These are phyloP conservation scores for Chrysomela aeneicollis DNA, from an alignment of 2,888 invertebrate species.

Conservation along the genomic window DNA sequence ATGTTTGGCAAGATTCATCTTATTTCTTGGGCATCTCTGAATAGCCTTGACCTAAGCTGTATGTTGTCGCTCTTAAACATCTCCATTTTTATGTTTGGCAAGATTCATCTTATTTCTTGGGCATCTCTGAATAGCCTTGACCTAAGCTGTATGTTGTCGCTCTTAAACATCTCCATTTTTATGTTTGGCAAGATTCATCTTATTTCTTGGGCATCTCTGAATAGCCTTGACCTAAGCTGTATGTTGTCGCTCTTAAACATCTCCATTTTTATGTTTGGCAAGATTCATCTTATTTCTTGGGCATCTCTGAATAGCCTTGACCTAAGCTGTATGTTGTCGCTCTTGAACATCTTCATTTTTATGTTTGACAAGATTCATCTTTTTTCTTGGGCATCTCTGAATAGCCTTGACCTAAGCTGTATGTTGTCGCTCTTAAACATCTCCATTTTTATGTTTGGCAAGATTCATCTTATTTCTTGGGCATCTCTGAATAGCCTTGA, in stretches of 20 bases:
- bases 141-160: slow-evolving; percentile 25
- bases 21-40: slow-evolving; percentile 20
- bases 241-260: slow-evolving; percentile 33
- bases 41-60: slow-evolving; percentile 6
- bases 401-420: slow-evolving; percentile 6
- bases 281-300: slow-evolving; percentile 23
- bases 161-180: slow-evolving; percentile 31
- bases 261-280: slow-evolving; percentile 20
- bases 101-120: slow-evolving; percentile 23
- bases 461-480: slow-evolving; percentile 23
- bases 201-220: slow-evolving; percentile 20
- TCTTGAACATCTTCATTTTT: slow-evolving; percentile 32
- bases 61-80: slow-evolving; percentile 33
- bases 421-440: slow-evolving; percentile 33
- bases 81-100: slow-evolving; percentile 20
- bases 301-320: too few species aligned
- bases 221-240: slow-evolving; percentile 6
- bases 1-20: too few species aligned
- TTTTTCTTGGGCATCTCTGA: slow-evolving; percentile 20
- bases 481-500: too few species aligned
- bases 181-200: too few species aligned
- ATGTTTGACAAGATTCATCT: too few species aligned
- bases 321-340: slow-evolving; percentile 25
- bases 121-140: too few species aligned
- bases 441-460: slow-evolving; percentile 20